Evolutionary conservation across 1,140 invertebrate genomes (phyloP).

Genomic region (Apis mellifera): DNA sequence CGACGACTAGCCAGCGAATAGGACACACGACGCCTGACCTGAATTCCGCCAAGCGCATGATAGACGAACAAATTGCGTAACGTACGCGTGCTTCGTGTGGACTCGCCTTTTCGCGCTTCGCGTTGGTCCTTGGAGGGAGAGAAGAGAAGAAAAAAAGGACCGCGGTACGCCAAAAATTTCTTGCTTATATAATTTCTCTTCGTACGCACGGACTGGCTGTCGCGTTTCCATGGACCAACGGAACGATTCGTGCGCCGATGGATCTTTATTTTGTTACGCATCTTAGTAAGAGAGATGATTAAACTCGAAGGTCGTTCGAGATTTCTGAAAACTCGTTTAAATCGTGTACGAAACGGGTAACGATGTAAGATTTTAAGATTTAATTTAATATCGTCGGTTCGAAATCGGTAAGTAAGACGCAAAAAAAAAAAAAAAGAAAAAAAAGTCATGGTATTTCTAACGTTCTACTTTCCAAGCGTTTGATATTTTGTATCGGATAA

Average conservation of each 20-base stretch:
- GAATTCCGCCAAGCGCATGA: slow-evolving; percentile 67
- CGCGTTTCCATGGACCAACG: neutral
- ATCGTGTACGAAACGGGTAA: neutral
- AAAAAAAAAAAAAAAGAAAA: no score
- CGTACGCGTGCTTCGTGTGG: slow-evolving; percentile 23
- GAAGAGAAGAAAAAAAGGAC: slow-evolving; percentile 33
- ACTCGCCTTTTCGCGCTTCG: slow-evolving; percentile 36
- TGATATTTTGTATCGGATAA: neutral
- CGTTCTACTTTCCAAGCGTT: neutral
- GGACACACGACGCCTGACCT: slow-evolving; percentile 72
- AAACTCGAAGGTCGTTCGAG: neutral
- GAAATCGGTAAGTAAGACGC: neutral
- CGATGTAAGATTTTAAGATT: neutral
- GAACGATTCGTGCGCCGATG: neutral
- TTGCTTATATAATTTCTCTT: neutral
- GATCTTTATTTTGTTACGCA: neutral
- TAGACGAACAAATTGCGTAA: slow-evolving; percentile 72
- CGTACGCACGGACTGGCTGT: neutral
- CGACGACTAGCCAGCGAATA: slow-evolving; percentile 52
- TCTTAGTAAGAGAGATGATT: neutral
- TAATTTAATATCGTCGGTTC: neutral
- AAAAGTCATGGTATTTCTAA: neutral
- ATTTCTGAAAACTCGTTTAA: slow-evolving; percentile 1
- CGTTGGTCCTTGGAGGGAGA: slow-evolving; percentile 44
- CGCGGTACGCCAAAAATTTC: neutral